phyloP scores from a whole-genome alignment of 2,797 vertebrate species.

The Apogon hyalosoma region DNA sequence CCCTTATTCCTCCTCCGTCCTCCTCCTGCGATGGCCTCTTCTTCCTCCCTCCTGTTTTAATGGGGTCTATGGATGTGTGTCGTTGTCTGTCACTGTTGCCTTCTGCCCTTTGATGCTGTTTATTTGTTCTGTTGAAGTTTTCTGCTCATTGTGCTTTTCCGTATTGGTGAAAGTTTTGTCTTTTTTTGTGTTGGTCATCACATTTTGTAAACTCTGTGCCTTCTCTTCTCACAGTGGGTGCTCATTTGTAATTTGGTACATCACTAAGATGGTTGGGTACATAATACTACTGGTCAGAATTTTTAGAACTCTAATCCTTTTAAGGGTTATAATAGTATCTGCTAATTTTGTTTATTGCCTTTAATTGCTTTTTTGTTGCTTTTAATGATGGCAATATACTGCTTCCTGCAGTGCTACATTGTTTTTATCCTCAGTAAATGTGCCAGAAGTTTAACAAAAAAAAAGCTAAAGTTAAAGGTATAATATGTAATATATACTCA shows the following conservation, averaged over 20 bases:
- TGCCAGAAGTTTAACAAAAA: no score
- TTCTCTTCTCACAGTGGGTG: no score
- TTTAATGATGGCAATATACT: no score
- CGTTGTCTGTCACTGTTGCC: conserved; percentile 21
- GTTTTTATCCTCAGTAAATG: no score
- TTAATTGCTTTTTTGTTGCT: no score
- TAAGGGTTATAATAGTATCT: no score
- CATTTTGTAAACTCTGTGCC: conserved; percentile 43
- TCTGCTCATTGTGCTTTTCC: not conserved
- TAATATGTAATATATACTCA: no score
- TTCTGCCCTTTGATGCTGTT: conserved; percentile 22
- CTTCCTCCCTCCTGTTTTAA: conserved; percentile 52
- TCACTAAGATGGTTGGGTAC: not conserved
- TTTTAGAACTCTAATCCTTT: no score
- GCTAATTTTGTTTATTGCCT: no score
- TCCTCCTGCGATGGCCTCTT: conserved; percentile 51
- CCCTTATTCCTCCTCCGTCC: conserved; percentile 27
- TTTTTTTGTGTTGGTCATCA: not conserved
- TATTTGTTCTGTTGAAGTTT: conserved; percentile 17
- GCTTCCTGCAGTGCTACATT: no score
- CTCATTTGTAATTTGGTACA: not conserved
- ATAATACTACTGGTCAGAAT: no score
- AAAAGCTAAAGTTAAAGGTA: no score
- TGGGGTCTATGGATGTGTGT: conserved; percentile 42
- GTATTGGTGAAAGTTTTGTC: conserved; percentile 3